Conservation (phyloP, 2,888 invertebrate species). For the Entomobrya proxima region DNA sequence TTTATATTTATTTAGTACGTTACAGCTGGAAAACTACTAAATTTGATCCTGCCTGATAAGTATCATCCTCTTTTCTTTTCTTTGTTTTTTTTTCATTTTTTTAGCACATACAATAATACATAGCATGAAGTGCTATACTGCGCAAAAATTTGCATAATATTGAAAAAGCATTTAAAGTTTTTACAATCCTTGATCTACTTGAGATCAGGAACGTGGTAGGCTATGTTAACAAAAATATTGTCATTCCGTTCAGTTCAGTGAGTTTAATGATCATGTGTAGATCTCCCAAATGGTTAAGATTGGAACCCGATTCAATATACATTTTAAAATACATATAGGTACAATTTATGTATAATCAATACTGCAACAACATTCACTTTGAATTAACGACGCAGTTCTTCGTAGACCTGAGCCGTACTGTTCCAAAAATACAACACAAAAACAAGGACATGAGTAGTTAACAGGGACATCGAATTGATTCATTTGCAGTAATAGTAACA, state of each 20-base stretch:
- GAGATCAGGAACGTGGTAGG: background rate
- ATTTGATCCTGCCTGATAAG: too few species aligned
- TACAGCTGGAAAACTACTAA: too few species aligned
- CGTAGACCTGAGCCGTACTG: background rate
- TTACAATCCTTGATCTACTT: conserved; percentile 4
- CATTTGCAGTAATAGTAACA: background rate
- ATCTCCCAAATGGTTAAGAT: background rate
- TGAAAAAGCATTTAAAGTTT: too few species aligned
- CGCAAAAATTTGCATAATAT: background rate
- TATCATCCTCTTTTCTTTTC: too few species aligned
- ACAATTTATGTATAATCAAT: background rate
- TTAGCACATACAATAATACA: too few species aligned
- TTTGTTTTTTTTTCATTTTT: too few species aligned
- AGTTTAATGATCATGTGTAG: conserved; percentile 2
- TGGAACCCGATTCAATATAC: too few species aligned
- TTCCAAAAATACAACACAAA: conserved; percentile 8
- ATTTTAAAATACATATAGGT: too few species aligned
- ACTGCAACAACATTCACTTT: too few species aligned
- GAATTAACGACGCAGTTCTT: too few species aligned
- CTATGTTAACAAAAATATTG: background rate
- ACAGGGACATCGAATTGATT: background rate
- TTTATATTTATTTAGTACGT: too few species aligned
- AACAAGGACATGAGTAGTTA: background rate
- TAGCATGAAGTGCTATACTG: background rate
- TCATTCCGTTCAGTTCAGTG: background rate